Percentiles rank a stretch among this genome's conserved stretches.
Evolutionary conservation across 2,113 vertebrate species (phyloP).

Genomic region (Panthera uncia): DNA sequence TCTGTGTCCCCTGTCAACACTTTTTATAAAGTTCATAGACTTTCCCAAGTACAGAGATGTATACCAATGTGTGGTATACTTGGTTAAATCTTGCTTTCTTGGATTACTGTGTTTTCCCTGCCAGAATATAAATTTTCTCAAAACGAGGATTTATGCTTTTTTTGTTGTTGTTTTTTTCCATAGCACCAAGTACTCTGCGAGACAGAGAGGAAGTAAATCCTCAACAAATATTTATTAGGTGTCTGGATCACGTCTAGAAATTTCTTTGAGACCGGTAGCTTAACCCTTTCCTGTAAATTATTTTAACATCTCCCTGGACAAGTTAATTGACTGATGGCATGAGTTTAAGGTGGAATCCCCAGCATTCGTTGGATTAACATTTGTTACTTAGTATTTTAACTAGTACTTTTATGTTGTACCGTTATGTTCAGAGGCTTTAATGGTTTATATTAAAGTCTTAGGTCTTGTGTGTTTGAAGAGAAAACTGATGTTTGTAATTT

Average conservation of each 20-base stretch:
- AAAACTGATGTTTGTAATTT: not conserved
- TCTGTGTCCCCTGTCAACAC: not conserved
- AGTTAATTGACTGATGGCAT: not conserved
- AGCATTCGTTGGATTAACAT: not conserved
- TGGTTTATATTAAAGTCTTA: not conserved
- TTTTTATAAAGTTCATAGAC: not conserved
- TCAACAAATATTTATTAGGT: not conserved
- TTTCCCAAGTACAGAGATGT: not conserved
- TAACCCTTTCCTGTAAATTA: not conserved
- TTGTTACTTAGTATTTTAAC: constrained; percentile 13
- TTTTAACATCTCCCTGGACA: not conserved
- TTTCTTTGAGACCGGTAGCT: not conserved
- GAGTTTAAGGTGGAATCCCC: constrained; percentile 8
- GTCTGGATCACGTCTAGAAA: not conserved
- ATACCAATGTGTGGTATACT: not conserved
- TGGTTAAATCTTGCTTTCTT: not conserved
- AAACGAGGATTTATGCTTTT: not conserved
- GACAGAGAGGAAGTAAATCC: not conserved
- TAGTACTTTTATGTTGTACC: not conserved
- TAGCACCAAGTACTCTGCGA: not conserved
- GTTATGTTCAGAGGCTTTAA: not conserved
- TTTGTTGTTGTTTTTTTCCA: not conserved
- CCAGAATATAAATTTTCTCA: not conserved
- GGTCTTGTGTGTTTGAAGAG: not conserved
- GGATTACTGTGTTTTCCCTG: not conserved